phyloP scores from a whole-genome alignment of 2,888 invertebrate species.

The Laspeyria flexula region DNA sequence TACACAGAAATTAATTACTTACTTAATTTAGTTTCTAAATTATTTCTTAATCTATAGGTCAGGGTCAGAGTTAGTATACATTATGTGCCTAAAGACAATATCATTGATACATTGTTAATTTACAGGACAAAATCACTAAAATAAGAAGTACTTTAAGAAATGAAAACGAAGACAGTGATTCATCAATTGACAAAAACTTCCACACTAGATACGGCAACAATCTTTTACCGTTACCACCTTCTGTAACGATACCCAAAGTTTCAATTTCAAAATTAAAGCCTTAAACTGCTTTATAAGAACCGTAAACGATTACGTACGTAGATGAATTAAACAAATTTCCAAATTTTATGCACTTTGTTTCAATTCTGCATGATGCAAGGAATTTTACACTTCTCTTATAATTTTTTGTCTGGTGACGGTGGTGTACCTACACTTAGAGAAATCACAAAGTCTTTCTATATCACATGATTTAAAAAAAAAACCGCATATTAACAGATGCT shows the following conservation, averaged over 20 bases:
- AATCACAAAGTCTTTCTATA: background rate
- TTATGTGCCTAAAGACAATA: no score
- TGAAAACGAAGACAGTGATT: slow-evolving; percentile 60
- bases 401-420: slow-evolving; percentile 27
- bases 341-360: slow-evolving; percentile 30
- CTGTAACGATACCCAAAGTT: slow-evolving; percentile 80
- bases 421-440: background rate
- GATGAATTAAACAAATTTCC: background rate
- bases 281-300: slow-evolving; percentile 28
- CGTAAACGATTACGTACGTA: slow-evolving; percentile 13
- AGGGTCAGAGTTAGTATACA: no score
- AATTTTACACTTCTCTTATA: slow-evolving; percentile 28
- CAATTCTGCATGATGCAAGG: slow-evolving; percentile 27
- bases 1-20: no score
- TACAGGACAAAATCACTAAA: slow-evolving; percentile 66
- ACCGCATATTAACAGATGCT: no score
- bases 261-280: slow-evolving; percentile 61
- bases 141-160: slow-evolving; percentile 35
- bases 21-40: no score
- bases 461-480: no score
- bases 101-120: no score
- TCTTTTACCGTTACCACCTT: slow-evolving; percentile 77
- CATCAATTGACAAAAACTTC: slow-evolving; percentile 76
- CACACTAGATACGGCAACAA: slow-evolving; percentile 82
- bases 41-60: no score